phyloP scores from a whole-genome alignment of 2,888 invertebrate species.

The Axea sp. region DNA sequence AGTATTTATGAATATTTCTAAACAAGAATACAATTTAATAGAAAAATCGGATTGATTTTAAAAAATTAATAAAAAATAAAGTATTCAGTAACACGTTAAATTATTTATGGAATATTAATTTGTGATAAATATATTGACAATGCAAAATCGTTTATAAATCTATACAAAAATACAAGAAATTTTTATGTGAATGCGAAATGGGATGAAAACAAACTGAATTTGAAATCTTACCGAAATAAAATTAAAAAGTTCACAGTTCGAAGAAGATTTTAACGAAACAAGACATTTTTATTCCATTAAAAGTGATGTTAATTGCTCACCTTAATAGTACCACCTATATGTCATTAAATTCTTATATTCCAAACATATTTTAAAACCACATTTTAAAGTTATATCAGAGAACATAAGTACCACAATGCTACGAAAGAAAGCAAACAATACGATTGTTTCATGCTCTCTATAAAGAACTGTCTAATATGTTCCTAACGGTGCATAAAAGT shows the following conservation, averaged over 20 bases:
- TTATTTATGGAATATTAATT: too few species aligned
- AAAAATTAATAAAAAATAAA: too few species aligned
- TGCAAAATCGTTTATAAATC: not conserved
- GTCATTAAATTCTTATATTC: too few species aligned
- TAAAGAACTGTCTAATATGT: conserved; percentile 14
- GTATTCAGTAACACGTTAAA: too few species aligned
- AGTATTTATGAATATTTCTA: too few species aligned
- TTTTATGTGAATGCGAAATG: too few species aligned
- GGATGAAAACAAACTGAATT: too few species aligned
- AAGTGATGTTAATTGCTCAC: conserved; percentile 11
- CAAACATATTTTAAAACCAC: conserved; percentile 10
- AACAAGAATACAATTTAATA: too few species aligned
- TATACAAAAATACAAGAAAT: too few species aligned
- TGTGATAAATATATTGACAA: conserved; percentile 8
- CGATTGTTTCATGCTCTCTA: conserved; percentile 41
- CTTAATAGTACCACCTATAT: too few species aligned
- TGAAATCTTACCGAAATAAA: conserved; percentile 22
- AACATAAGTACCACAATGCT: conserved; percentile 23
- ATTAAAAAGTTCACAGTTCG: conserved; percentile 20
- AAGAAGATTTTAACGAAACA: conserved; percentile 16
- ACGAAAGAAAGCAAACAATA: conserved; percentile 45
- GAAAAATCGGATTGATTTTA: too few species aligned
- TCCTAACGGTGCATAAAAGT: conserved; percentile 43
- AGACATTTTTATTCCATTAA: conserved; percentile 30
- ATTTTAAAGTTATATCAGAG: conserved; percentile 14